Evolutionary conservation across 2,888 invertebrate species (phyloP).

Genomic region (Iphiclides podalirius): DNA sequence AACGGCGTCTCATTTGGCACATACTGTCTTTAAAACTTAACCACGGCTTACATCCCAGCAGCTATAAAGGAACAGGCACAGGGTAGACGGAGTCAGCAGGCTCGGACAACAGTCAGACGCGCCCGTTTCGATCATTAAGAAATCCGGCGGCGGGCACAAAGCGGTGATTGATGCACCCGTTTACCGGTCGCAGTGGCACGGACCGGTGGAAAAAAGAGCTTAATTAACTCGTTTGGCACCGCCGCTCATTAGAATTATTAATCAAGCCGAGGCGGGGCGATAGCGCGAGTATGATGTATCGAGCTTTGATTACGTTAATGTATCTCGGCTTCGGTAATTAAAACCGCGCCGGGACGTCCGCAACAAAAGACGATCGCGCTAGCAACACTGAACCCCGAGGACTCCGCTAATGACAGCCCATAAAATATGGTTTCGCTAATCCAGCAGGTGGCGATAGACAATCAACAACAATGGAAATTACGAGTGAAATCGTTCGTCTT

Average conservation of each 20-base stretch:
- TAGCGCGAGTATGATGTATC: conserved; percentile 76
- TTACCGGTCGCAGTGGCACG: conserved; percentile 69
- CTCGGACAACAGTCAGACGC: conserved; percentile 23
- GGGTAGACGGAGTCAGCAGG: too few species aligned
- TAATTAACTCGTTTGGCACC: conserved; percentile 80
- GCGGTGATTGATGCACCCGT: conserved; percentile 77
- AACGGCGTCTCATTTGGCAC: too few species aligned
- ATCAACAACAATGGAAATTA: conserved; percentile 31
- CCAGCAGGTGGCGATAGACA: conserved; percentile 38
- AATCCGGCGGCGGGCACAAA: conserved; percentile 72
- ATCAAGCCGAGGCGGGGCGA: conserved; percentile 75
- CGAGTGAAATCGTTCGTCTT: conserved; percentile 21
- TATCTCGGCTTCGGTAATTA: conserved; percentile 68
- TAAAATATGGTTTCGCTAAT: conserved; percentile 47
- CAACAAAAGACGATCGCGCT: conserved; percentile 40
- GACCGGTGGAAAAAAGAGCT: conserved; percentile 69
- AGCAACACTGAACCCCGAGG: too few species aligned
- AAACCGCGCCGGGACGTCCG: conserved; percentile 67
- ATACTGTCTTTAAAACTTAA: too few species aligned
- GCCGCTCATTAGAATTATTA: conserved; percentile 79
- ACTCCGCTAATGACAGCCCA: conserved; percentile 50
- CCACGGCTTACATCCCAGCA: too few species aligned
- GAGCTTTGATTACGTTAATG: conserved; percentile 79
- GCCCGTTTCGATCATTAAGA: conserved; percentile 70
- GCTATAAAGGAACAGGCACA: too few species aligned